These are phyloP conservation scores for Platorchestia sp. DNA, from an alignment of 1,140 invertebrate genomes.

Conservation along the genomic window DNA sequence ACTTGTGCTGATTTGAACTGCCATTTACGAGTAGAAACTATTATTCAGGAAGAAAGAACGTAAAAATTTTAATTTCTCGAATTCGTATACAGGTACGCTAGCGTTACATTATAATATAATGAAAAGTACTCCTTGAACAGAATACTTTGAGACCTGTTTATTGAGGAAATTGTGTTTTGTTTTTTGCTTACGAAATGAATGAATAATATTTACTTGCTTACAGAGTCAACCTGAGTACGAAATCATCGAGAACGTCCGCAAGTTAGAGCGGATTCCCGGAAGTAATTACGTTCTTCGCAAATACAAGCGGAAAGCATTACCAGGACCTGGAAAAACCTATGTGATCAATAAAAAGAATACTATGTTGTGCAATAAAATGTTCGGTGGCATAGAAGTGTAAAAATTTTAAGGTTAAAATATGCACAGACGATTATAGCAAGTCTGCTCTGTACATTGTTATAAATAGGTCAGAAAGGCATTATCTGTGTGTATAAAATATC, in stretches of 20 bases:
- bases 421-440: not conserved
- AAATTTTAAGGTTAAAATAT: not conserved
- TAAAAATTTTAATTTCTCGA: not conserved
- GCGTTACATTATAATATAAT: not conserved
- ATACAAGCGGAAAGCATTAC: conserved; percentile 73
- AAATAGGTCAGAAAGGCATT: conserved; percentile 32
- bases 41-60: not conserved
- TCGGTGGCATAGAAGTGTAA: conserved; percentile 56
- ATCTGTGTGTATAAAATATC: conserved; percentile 39
- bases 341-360: conserved; percentile 84
- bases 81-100: not conserved
- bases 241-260: conserved; percentile 73
- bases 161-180: too few relatives aligned
- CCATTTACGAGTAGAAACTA: not conserved
- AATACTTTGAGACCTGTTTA: too few relatives aligned
- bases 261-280: conserved; percentile 79
- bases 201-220: conserved; percentile 67
- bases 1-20: not conserved
- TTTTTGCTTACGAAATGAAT: not conserved
- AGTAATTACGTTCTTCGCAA: conserved; percentile 78
- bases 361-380: conserved; percentile 79
- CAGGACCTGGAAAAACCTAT: conserved; percentile 80
- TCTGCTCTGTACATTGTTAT: conserved; percentile 20
- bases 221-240: conserved; percentile 74
- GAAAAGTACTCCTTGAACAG: not conserved